Evolutionary conservation across 2,888 invertebrate species (phyloP), one percentile per base, ranked within the genome.

Genomic region (Thumatha senex): DNA sequence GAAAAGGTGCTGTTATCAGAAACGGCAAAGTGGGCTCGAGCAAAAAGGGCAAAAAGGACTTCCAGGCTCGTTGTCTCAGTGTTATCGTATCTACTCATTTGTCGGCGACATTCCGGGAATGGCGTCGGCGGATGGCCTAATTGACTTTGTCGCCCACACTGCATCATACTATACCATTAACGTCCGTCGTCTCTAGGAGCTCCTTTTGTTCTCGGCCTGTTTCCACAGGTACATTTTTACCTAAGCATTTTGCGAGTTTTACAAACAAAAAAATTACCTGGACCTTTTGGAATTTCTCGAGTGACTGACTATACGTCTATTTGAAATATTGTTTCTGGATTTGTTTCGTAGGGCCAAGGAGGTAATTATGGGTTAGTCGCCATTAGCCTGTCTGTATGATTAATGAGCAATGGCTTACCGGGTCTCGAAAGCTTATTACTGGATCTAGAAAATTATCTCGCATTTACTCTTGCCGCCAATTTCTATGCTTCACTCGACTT

Each of bases 101-200:
- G 89, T 86, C 80, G 86, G 78, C 76, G 82, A 82, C 88, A 88
- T 90, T 91, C 90, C 87, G 76, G 89, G 90, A 91, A 91, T 85
- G 83, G 84, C 76, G 87, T 77, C 88, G 86, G 81, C 88, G 89
- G 89, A 90, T 88, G 89, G 81, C 82, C 89, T 91, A 89, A 90
- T 90, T 90, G 90, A 89, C 88, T 85, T 83, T 76, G 83, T 86
- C 89, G 89, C 90, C 91, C 86, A 91, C 90, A 82, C 86, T 80
- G 80, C 78, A 85, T 88, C 82, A 83, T 81, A 83, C 80, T 74
- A 36, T 36, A 76, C 84, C 78, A 89, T 89, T 89, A 88, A 80
- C 79, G 69, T 78, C 64, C 75, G 80, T 80, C 84, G 84, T 76
- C 81, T 84, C 83, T 86, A 83, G 80, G 80, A 83, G 81, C 79